Evolutionary conservation across 1,140 invertebrate species (phyloP), one percentile per base, ranked within the genome.

Genomic region (Aphelenchoides fujianensis): DNA sequence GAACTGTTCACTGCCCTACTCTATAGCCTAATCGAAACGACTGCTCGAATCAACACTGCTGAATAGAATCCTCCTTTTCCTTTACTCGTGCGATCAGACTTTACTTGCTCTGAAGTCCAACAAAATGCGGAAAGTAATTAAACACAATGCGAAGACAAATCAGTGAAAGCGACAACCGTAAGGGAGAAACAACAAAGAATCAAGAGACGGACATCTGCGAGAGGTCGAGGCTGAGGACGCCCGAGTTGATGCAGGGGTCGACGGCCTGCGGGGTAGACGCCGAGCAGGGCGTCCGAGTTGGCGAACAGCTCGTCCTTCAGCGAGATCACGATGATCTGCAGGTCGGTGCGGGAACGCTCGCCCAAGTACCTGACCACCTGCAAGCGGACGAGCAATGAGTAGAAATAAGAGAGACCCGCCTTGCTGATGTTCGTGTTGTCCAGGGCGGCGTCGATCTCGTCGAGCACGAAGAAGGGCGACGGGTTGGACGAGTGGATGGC

Each of bases 261-360:
- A 31, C 19, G 31, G n/a, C 72, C 88, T 95, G 92, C 2, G 96
- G 96, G 95, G 82, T 92, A 96, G 83, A 99, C 97, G 64, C 96
- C 97, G 85, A 99, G 91, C 2, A 99, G 89, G 9, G 94, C 91
- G 88, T 98, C 95, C 0, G 96, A 92, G 86, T 96, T 93, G 34
- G 94, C 94, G 88, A 97, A 99, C 88, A 99, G 98, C 87, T 99
- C 97, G 87, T 99, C 97, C 87, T 99, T 99, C 48, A 99, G 88
- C 3, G 95, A 98, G 85, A 99, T 99, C 64, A 99, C 96, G 86
- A 99, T 98, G 64, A 95, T 95, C 87, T 99, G 97, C 73, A 98
- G 88, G 54, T 86, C 84, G 2, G 70, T 84, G 63, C 86, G 82
- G 1, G 89, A 86, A 69, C 88, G 85, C 71, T 89, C 87, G 52